Evolutionary conservation across 2,113 vertebrate genomes (phyloP).

Genomic region (Phaethon lepturus): DNA sequence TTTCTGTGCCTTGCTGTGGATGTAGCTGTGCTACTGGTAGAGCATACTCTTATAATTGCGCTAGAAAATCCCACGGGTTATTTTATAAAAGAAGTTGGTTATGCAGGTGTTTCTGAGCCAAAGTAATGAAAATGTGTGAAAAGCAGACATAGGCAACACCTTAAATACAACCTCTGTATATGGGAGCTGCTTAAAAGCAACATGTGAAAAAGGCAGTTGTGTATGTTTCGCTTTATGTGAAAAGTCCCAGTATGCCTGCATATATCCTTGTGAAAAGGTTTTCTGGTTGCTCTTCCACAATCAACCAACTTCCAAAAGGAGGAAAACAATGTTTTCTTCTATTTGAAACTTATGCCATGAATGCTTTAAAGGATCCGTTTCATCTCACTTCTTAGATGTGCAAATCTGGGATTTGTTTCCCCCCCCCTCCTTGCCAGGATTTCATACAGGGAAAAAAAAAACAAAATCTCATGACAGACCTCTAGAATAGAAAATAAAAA

Average conservation of each 20-base stretch:
- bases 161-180: not conserved
- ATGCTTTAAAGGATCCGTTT: not conserved
- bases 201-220: not conserved
- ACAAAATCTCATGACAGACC: not conserved
- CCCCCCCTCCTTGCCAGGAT: not conserved
- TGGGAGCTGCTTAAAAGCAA: not conserved
- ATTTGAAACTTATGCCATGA: not conserved
- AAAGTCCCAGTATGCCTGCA: fast-evolving
- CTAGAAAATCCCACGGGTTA: not conserved
- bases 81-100: not conserved
- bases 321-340: not conserved
- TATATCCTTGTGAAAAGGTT: not conserved
- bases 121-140: not conserved
- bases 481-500: not conserved
- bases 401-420: not conserved
- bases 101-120: not conserved
- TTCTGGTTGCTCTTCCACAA: not conserved
- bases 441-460: not conserved
- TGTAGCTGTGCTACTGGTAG: not conserved
- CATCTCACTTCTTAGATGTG: not conserved
- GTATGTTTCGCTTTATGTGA: not conserved
- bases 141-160: not conserved
- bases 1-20: not conserved
- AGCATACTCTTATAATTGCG: not conserved
- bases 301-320: not conserved